These are phyloP conservation scores for Eueremaeus valkanovi DNA, from an alignment of 2,888 invertebrate genomes.

Conservation along the genomic window DNA sequence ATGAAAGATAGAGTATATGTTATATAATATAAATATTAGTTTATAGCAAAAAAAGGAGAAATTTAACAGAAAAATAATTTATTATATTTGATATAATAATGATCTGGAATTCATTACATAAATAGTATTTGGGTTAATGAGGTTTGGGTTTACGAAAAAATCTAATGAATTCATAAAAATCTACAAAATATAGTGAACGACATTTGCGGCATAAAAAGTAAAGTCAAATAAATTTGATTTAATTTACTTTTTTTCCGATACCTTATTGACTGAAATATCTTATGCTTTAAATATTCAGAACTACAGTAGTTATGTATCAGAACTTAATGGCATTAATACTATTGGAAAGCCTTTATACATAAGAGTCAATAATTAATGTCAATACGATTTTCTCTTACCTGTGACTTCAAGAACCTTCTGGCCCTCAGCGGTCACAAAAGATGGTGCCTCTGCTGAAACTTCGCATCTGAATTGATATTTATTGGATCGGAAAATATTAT, in stretches of 20 bases:
- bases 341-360: too few relatives aligned
- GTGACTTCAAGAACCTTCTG: constrained; percentile 48
- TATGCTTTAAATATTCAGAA: too few relatives aligned
- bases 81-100: constrained; percentile 1
- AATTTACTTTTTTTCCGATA: too few relatives aligned
- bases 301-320: too few relatives aligned
- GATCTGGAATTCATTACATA: not conserved
- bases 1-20: too few relatives aligned
- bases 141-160: not conserved
- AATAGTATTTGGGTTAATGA: not conserved
- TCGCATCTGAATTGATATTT: constrained; percentile 51
- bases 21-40: too few relatives aligned
- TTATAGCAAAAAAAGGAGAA: too few relatives aligned
- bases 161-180: constrained; percentile 12
- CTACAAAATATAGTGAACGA: not conserved
- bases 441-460: constrained; percentile 71
- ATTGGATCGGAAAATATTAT: not conserved
- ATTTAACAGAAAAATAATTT: too few relatives aligned
- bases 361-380: not conserved
- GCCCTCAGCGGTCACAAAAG: constrained; percentile 56
- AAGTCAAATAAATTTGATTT: too few relatives aligned
- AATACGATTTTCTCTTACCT: constrained; percentile 43
- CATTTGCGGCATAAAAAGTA: not conserved
- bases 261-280: too few relatives aligned
- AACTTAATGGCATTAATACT: too few relatives aligned